Evolutionary conservation across 2,888 invertebrate species (phyloP).

Genomic region (Furcula furcula): DNA sequence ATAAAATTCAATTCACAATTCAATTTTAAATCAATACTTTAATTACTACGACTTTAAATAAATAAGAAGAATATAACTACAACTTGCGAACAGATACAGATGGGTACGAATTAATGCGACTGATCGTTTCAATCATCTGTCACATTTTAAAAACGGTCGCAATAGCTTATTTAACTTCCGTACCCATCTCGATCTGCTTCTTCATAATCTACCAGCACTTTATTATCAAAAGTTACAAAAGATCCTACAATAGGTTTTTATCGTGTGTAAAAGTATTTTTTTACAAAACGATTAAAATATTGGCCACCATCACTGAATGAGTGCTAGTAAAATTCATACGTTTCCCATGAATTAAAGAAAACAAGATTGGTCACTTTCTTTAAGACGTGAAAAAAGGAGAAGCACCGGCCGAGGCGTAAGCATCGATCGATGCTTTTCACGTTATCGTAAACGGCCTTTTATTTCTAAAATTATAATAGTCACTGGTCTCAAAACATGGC

Average conservation of each 20-base stretch:
- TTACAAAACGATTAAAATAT: slow-evolving; percentile 67
- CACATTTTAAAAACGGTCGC: slow-evolving; percentile 48
- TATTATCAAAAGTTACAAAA: slow-evolving; percentile 80
- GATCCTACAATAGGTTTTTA: slow-evolving; percentile 67
- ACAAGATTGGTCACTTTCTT: slow-evolving; percentile 75
- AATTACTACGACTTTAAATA: slow-evolving; percentile 78
- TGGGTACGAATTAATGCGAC: slow-evolving; percentile 76
- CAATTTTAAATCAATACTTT: slow-evolving; percentile 49
- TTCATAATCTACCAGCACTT: slow-evolving; percentile 73
- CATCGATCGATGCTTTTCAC: slow-evolving; percentile 68
- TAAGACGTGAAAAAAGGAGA: slow-evolving; percentile 65
- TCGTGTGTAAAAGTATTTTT: slow-evolving; percentile 61
- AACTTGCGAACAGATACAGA: slow-evolving; percentile 72
- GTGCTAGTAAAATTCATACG: slow-evolving; percentile 61
- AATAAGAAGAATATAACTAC: slow-evolving; percentile 77
- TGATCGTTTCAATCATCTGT: slow-evolving; percentile 44
- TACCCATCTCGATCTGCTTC: slow-evolving; percentile 69
- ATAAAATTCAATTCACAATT: slow-evolving; percentile 49
- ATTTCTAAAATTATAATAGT: slow-evolving; percentile 79
- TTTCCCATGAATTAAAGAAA: slow-evolving; percentile 68
- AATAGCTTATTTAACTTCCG: slow-evolving; percentile 66
- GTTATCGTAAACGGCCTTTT: slow-evolving; percentile 58
- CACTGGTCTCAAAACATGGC: slow-evolving; percentile 82
- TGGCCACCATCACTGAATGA: slow-evolving; percentile 62
- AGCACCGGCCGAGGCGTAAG: slow-evolving; percentile 59